Percentiles rank a stretch among this genome's conserved stretches.
Conservation (phyloP, 2,113 vertebrate species). For the Pyrgilauda ruficollis region DNA sequence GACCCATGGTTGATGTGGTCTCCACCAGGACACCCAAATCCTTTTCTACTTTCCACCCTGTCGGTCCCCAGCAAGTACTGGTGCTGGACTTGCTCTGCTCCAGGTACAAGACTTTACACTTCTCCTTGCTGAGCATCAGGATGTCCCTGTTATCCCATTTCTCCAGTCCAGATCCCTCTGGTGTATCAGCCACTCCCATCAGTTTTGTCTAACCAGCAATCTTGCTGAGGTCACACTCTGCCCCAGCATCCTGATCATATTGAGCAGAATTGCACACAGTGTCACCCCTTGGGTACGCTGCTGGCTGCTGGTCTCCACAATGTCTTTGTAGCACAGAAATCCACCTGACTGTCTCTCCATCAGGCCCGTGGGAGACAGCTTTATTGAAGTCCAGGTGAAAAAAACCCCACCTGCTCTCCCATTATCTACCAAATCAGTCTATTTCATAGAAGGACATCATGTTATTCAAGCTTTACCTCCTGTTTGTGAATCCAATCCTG, state of each 20-base stretch:
- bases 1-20: neutral
- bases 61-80: neutral
- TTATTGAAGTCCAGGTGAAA: neutral
- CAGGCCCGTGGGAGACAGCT: neutral
- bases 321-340: neutral
- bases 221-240: neutral
- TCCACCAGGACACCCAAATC: neutral
- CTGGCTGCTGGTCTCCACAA: neutral
- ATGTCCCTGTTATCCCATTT: neutral
- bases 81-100: neutral
- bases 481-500: neutral
- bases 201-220: neutral
- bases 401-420: neutral
- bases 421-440: neutral
- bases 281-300: neutral
- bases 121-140: neutral
- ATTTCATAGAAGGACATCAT: neutral
- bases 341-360: neutral
- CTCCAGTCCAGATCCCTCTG: neutral
- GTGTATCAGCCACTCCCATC: neutral
- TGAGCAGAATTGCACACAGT: neutral
- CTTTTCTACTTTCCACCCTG: neutral
- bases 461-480: neutral
- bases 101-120: neutral
- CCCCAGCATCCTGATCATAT: fast-evolving